Evolutionary conservation across 2,797 vertebrate species (phyloP).

Genomic region (Bovichtus variegatus): DNA sequence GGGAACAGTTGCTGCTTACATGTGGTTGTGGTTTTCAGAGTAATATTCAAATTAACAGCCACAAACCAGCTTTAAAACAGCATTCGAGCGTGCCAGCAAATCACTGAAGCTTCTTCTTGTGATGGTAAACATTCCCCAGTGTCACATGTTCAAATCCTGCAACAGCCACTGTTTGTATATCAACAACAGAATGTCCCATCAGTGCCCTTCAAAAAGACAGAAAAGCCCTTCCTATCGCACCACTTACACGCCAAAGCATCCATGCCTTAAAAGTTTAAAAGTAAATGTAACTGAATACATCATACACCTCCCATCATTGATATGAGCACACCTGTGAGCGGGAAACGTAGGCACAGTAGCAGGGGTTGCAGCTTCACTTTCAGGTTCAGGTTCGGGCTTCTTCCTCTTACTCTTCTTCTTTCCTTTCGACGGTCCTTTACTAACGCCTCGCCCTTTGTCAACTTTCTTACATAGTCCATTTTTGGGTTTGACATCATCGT

Average conservation of each 20-base stretch:
- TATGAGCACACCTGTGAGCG: constrained; percentile 89
- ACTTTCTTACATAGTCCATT: constrained; percentile 91
- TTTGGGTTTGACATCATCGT: constrained; percentile 90
- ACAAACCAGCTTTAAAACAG: not conserved
- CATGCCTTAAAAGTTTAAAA: not conserved
- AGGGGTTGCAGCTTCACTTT: constrained; percentile 78
- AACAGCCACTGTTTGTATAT: not conserved
- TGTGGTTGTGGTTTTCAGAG: not conserved
- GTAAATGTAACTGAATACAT: not conserved
- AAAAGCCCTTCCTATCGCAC: not conserved
- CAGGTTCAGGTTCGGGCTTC: constrained; percentile 82
- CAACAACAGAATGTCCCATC: not conserved
- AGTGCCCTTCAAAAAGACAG: not conserved
- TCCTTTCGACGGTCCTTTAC: constrained; percentile 87
- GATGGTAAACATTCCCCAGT: constrained; percentile 1
- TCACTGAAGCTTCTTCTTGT: not conserved
- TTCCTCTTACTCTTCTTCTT: constrained; percentile 88
- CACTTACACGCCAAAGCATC: not conserved
- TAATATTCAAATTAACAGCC: not conserved
- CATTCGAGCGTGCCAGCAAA: not conserved
- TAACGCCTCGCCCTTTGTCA: constrained; percentile 75
- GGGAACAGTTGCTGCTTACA: not conserved
- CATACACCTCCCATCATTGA: not conserved
- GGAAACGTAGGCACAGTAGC: constrained; percentile 91
- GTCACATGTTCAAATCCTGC: not conserved